phyloP scores from a whole-genome alignment of 2,888 invertebrate species.

The Abrostola tripartita region DNA sequence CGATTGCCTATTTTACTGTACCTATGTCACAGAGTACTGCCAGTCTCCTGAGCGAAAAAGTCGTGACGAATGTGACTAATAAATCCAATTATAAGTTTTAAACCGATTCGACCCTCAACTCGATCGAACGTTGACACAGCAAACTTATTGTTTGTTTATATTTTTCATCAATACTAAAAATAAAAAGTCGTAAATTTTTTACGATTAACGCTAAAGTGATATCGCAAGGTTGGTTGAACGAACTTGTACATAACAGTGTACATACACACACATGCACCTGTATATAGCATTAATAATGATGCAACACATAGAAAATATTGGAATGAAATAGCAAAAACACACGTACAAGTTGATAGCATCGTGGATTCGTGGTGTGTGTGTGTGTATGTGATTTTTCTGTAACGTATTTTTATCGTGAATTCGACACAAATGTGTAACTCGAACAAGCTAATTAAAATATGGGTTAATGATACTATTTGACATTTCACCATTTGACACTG shows the following conservation, averaged over 20 bases:
- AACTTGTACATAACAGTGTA: slow-evolving; percentile 54
- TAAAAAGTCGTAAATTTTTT: slow-evolving; percentile 57
- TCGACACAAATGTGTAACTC: slow-evolving; percentile 13
- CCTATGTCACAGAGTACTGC: not conserved
- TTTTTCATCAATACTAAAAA: slow-evolving; percentile 55
- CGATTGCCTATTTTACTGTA: no score
- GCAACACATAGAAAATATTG: slow-evolving; percentile 3
- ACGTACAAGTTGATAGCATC: slow-evolving; percentile 12
- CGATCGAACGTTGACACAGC: slow-evolving; percentile 45
- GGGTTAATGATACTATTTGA: slow-evolving; percentile 30
- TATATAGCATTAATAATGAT: not conserved
- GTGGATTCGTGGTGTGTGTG: not conserved
- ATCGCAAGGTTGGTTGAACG: slow-evolving; percentile 70
- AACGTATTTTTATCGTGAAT: slow-evolving; percentile 38
- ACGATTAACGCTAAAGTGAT: slow-evolving; percentile 57
- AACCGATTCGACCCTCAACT: slow-evolving; percentile 38
- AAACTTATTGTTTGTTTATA: slow-evolving; percentile 48
- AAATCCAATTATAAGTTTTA: slow-evolving; percentile 45
- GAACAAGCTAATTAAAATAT: slow-evolving; percentile 21
- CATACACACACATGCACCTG: slow-evolving; percentile 4
- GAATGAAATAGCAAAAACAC: slow-evolving; percentile 1
- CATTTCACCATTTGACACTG: slow-evolving; percentile 26
- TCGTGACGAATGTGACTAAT: slow-evolving; percentile 14
- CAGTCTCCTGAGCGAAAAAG: not conserved
- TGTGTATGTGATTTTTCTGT: slow-evolving; percentile 6